phyloP scores from a whole-genome alignment of 2,797 vertebrate species.

The Gymnopithys bicolor region DNA sequence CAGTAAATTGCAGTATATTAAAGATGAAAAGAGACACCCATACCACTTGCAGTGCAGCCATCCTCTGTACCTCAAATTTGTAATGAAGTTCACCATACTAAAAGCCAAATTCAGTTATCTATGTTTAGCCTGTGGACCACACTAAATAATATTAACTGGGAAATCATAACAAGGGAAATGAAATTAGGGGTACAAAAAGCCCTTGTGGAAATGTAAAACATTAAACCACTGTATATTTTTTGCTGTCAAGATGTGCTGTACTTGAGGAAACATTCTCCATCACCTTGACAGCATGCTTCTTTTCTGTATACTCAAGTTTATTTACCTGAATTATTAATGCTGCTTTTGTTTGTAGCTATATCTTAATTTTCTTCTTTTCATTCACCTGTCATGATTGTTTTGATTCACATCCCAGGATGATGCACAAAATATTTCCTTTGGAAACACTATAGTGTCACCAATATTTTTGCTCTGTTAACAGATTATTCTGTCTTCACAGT shows the following conservation, averaged over 20 bases:
- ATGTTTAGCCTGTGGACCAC: slow-evolving; percentile 5
- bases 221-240: slow-evolving; percentile 57
- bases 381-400: slow-evolving; percentile 77
- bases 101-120: slow-evolving; percentile 28
- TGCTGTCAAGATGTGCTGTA: slow-evolving; percentile 47
- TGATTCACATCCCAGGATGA: slow-evolving; percentile 72
- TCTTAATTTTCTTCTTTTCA: slow-evolving; percentile 78
- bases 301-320: slow-evolving; percentile 75
- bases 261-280: slow-evolving; percentile 68
- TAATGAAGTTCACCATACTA: background rate
- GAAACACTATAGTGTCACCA: slow-evolving; percentile 67
- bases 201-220: slow-evolving; percentile 32
- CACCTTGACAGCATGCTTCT: slow-evolving; percentile 74
- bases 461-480: slow-evolving; percentile 75
- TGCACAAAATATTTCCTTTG: slow-evolving; percentile 75
- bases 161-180: slow-evolving; percentile 30
- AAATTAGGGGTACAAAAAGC: slow-evolving; percentile 59
- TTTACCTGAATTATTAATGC: slow-evolving; percentile 81
- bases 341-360: slow-evolving; percentile 76
- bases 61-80: background rate
- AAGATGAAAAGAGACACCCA: background rate
- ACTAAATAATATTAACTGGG: slow-evolving; percentile 35
- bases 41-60: background rate
- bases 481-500: slow-evolving; percentile 70
- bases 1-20: slow-evolving; percentile 12